Evolutionary conservation across 2,888 invertebrate species (phyloP).

Genomic region (Blomia tropicalis): DNA sequence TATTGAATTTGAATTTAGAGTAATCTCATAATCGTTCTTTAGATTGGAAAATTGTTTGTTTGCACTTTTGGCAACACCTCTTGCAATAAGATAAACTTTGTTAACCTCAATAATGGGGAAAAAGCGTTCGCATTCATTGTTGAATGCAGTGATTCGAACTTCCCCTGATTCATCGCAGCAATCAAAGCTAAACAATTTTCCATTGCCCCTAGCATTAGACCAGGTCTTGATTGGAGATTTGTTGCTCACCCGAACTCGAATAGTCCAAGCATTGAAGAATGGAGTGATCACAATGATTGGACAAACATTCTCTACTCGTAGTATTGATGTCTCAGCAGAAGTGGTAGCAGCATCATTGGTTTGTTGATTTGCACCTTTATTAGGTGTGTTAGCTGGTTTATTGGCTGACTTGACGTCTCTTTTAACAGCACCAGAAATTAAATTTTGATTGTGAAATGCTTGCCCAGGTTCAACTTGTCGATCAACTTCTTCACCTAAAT

Average conservation of each 20-base stretch:
- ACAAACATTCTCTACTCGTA: slow-evolving; percentile 37
- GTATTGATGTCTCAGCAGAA: background rate
- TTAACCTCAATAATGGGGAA: slow-evolving; percentile 66
- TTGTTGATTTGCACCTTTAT: too few species aligned
- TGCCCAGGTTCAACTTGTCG: background rate
- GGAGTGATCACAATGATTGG: slow-evolving; percentile 76
- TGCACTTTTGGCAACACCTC: slow-evolving; percentile 70
- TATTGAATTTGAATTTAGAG: slow-evolving; percentile 56
- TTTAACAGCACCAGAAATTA: too few species aligned
- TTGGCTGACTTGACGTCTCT: too few species aligned
- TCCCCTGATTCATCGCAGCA: slow-evolving; percentile 81
- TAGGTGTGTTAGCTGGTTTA: too few species aligned
- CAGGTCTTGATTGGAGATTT: slow-evolving; percentile 67
- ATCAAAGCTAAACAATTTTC: slow-evolving; percentile 80
- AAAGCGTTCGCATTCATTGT: slow-evolving; percentile 68
- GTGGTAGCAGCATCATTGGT: too few species aligned
- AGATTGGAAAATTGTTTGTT: slow-evolving; percentile 70
- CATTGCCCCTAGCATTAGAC: slow-evolving; percentile 69
- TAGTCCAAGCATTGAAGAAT: slow-evolving; percentile 86
- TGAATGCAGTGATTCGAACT: slow-evolving; percentile 78
- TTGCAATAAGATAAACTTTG: slow-evolving; percentile 57
- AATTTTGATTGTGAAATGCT: too few species aligned
- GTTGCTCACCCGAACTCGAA: slow-evolving; percentile 68
- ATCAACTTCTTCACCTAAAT: background rate
- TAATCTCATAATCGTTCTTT: slow-evolving; percentile 92